Percentiles rank a stretch among this genome's conserved stretches.
Evolutionary conservation across 2,797 vertebrate genomes (phyloP).

Genomic region (Brachymystax lenok): DNA sequence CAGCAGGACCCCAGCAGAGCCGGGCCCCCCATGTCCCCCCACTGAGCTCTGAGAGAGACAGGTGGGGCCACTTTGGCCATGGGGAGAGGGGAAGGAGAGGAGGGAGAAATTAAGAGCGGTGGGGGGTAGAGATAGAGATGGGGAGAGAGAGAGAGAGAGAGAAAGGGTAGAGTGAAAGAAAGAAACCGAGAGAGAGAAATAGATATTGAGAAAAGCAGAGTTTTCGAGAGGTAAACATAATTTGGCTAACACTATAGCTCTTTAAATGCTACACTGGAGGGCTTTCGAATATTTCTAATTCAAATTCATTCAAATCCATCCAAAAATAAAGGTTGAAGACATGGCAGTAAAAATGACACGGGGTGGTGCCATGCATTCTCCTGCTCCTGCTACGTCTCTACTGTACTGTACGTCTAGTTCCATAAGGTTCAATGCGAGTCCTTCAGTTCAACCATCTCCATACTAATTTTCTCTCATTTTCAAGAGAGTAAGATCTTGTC

Average conservation of each 20-base stretch:
- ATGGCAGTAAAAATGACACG: constrained; percentile 36
- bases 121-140: constrained; percentile 9
- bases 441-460: constrained; percentile 47
- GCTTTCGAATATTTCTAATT: constrained; percentile 34
- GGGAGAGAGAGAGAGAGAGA: constrained; percentile 15
- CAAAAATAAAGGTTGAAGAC: constrained; percentile 24
- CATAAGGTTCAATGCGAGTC: constrained; percentile 40
- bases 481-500: constrained; percentile 62
- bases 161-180: constrained; percentile 36
- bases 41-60: constrained; percentile 54
- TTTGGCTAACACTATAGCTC: constrained; percentile 10
- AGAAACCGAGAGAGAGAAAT: constrained; percentile 19
- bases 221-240: background rate
- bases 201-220: constrained; percentile 1
- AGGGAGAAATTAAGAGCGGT: too few relatives aligned
- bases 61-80: constrained; percentile 65
- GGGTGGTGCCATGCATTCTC: constrained; percentile 22
- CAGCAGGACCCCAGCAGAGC: constrained; percentile 67
- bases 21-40: constrained; percentile 42
- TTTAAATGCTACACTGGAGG: constrained; percentile 36
- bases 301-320: constrained; percentile 38
- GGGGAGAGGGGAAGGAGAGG: constrained; percentile 27
- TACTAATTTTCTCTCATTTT: constrained; percentile 25
- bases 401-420: constrained; percentile 40
- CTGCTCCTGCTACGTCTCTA: constrained; percentile 34